A percentile compares a stretch with the other conserved stretches of the same genome.
Conservation (phyloP, 2,113 vertebrate species). For the Pangasianodon gigas region DNA sequence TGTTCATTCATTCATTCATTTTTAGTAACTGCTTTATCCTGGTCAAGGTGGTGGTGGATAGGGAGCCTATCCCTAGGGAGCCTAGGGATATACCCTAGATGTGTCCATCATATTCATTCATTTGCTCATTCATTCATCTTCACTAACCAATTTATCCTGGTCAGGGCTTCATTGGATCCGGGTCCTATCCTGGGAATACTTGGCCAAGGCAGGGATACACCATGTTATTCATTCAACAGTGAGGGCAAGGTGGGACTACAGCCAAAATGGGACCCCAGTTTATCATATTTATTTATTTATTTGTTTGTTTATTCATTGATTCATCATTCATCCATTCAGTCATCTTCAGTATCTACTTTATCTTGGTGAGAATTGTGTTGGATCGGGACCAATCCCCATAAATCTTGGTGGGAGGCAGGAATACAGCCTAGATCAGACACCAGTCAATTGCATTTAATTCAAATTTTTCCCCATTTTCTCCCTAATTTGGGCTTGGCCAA, state of each 20-base stretch:
- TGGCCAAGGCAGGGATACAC: not conserved
- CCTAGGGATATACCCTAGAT: not conserved
- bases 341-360: not conserved
- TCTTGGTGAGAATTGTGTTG: not conserved
- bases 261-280: not conserved
- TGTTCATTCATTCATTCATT: not conserved
- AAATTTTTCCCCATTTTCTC: not conserved
- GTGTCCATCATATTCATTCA: not conserved
- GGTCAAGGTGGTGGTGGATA: not conserved
- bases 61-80: not conserved
- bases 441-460: not conserved
- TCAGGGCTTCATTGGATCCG: not conserved
- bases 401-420: not conserved
- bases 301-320: not conserved
- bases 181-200: not conserved
- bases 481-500: not conserved
- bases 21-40: not conserved
- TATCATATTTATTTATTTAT: not conserved
- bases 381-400: not conserved
- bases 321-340: not conserved
- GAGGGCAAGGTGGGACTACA: not conserved
- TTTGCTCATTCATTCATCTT: not conserved
- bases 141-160: not conserved
- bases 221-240: not conserved
- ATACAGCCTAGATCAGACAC: not conserved